A percentile compares a stretch with the other conserved stretches of the same genome.
phyloP scores from a whole-genome alignment of 2,797 vertebrate genomes.

The Morus bassanus region DNA sequence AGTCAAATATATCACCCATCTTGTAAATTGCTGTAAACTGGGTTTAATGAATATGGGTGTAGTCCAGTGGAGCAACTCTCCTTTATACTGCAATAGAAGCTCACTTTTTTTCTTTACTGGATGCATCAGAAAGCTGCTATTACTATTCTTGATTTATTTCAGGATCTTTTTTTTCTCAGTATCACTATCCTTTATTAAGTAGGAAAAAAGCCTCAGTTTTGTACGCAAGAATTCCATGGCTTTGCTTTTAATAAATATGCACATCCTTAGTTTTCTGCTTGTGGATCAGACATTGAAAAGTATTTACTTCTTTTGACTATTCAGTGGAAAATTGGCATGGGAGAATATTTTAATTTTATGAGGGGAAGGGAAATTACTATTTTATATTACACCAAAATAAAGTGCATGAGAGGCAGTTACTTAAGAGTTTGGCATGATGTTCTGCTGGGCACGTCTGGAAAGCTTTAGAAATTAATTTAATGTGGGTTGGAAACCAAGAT shows the following conservation, averaged over 20 bases:
- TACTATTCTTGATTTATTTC: background rate
- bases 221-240: background rate
- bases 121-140: background rate
- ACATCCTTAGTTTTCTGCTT: background rate
- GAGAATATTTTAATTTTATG: constrained; percentile 2
- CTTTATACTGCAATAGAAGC: background rate
- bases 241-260: background rate
- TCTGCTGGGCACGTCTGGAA: background rate
- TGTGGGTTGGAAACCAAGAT: background rate
- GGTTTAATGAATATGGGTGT: background rate
- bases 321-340: background rate
- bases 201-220: background rate
- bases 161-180: background rate
- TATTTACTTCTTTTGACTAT: background rate
- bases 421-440: background rate
- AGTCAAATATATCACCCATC: background rate
- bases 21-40: background rate
- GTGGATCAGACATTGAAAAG: background rate
- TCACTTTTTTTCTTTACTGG: background rate
- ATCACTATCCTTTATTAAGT: background rate
- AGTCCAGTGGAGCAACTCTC: background rate
- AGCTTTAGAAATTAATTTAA: constrained; percentile 11
- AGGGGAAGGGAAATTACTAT: background rate
- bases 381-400: background rate
- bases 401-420: background rate